phyloP scores from a whole-genome alignment of 2,888 invertebrate species.

The Pristionchus fissidentatus region DNA sequence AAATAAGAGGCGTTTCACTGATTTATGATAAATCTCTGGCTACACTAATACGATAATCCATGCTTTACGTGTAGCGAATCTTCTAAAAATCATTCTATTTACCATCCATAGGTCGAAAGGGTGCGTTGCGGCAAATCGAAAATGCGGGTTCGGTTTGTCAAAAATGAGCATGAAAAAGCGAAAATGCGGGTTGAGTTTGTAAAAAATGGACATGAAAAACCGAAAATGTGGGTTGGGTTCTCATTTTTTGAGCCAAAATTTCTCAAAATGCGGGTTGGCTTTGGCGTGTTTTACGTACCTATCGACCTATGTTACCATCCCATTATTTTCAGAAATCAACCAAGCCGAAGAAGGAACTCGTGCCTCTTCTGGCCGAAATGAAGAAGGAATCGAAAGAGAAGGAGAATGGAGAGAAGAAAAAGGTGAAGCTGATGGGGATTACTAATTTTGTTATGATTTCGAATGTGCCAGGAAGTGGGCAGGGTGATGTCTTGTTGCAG shows the following conservation, averaged over 20 bases:
- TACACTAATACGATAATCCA: no score
- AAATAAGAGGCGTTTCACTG: no score
- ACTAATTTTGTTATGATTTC: no score
- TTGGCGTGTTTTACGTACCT: not conserved
- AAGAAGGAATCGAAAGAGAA: not conserved
- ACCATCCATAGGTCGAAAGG: no score
- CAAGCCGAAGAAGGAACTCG: not conserved
- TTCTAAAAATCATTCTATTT: no score
- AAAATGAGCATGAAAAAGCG: no score
- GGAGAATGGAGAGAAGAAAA: slow-evolving; percentile 17
- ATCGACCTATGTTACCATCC: not conserved
- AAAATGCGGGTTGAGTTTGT: not conserved
- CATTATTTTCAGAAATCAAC: slow-evolving; percentile 6
- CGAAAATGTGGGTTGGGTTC: not conserved
- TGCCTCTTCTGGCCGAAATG: not conserved
- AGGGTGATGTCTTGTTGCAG: not conserved
- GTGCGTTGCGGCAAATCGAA: no score
- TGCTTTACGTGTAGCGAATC: no score
- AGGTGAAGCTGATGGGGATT: not conserved
- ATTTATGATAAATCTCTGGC: no score
- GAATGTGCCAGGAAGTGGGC: not conserved
- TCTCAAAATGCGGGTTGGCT: not conserved
- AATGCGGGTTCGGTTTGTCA: no score
- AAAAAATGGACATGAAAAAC: not conserved
- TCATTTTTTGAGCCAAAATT: not conserved